Evolutionary conservation across 2,888 invertebrate genomes (phyloP), one percentile per base, ranked within the genome.

Genomic region (Polyommatus icarus): DNA sequence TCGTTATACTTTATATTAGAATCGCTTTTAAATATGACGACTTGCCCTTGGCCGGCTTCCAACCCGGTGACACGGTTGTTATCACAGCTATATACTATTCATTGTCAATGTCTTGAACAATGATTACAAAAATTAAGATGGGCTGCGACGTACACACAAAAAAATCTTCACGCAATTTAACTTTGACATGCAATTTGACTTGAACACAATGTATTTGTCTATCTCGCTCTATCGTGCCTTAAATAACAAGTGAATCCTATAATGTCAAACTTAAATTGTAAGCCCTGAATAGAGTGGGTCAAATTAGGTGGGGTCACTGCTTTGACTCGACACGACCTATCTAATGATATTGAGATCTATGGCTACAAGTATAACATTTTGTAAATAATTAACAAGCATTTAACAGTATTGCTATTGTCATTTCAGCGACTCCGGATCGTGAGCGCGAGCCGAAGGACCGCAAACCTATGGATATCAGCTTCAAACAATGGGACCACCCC

Each of bases 401-500:
- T 36, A 1, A 36, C 36, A 36, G 36, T 36, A 6, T 61, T 3
- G 10, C 0, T n/a, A 24, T 20, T 61, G 3, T 29, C 1, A n/a
- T 71, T 79, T 0, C 82, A 91, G 89, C 87, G 0, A 96, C 96
- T 0, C 97, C 97, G 0, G 96, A 96, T 76, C 95, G 96, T 1
- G 82, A 93, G 83, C 77, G 59, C 18, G 50, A 77, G 59, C 71
- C 71, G 1, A 72, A 77, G 32, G 50, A 77, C 71, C 71, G 50
- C 1, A 72, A 77, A 20, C 72, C 72, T 0, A 24, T 77, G 95
- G 97, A 97, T 85, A 95, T 96, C 80, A 95, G 96, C 82, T 95
- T 96, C 83, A 97, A 97, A 72, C 96, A 96, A 77, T 96, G 96
- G 89, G 96, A 97, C 82, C 97, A 97, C 80, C 96, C 97, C 77